Percentiles rank a stretch among this genome's conserved stretches.
These are phyloP conservation scores for Pterophyllum scalare DNA, from an alignment of 2,113 vertebrate species.

Conservation along the genomic window DNA sequence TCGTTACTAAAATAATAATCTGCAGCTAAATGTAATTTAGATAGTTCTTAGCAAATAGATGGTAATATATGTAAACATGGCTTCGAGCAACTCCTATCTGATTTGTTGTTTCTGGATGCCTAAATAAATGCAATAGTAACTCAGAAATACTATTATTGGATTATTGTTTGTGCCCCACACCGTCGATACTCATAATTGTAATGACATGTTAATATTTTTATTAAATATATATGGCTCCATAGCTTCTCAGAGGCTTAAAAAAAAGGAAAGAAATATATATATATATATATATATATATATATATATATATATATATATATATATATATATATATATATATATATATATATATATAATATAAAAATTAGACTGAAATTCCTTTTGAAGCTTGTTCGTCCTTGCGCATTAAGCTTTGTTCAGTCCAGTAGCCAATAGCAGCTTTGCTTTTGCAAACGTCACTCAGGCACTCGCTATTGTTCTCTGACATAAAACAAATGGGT, in stretches of 20 bases:
- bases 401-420: conserved; percentile 70
- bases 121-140: background rate
- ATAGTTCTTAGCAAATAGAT: background rate
- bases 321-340: too few relatives aligned
- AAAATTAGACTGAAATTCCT: background rate
- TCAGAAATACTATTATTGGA: background rate
- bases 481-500: conserved; percentile 58
- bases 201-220: background rate
- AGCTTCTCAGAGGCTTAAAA: background rate
- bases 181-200: background rate
- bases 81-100: background rate
- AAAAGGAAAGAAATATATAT: too few relatives aligned
- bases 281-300: too few relatives aligned
- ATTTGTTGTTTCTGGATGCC: background rate
- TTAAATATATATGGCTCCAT: rapidly evolving
- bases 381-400: conserved; percentile 23
- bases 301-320: too few relatives aligned
- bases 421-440: conserved; percentile 64
- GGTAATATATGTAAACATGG: rapidly evolving
- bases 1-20: background rate
- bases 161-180: conserved; percentile 17
- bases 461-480: conserved; percentile 69
- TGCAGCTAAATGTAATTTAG: background rate
- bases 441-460: conserved; percentile 47
- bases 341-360: too few relatives aligned